phyloP scores from a whole-genome alignment of 1,140 invertebrate species.

The Aleiodes sp. region DNA sequence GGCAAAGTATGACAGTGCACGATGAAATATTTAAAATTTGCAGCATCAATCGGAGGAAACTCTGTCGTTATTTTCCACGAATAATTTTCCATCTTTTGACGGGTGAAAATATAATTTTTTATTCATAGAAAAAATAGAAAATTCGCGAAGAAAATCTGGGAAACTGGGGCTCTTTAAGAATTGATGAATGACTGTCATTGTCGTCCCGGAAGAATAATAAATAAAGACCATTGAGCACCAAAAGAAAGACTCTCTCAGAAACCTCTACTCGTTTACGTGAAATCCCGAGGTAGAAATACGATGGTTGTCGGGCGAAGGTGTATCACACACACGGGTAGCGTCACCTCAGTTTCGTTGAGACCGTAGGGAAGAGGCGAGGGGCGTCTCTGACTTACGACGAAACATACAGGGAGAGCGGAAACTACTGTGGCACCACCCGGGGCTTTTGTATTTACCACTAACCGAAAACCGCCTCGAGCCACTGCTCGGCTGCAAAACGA shows the following conservation, averaged over 20 bases:
- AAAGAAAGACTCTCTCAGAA: background rate
- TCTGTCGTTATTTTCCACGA: too few relatives aligned
- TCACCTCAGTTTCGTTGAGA: constrained; percentile 3
- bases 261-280: constrained; percentile 2
- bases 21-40: too few relatives aligned
- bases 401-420: constrained; percentile 17
- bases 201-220: background rate
- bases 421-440: background rate
- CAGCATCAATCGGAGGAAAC: too few relatives aligned
- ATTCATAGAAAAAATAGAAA: too few relatives aligned
- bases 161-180: too few relatives aligned
- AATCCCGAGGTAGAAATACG: constrained; percentile 14
- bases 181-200: too few relatives aligned
- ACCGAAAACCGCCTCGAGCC: constrained; percentile 11
- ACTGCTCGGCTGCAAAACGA: background rate
- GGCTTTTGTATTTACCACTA: background rate
- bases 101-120: too few relatives aligned
- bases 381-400: constrained; percentile 22
- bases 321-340: background rate
- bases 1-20: too few relatives aligned
- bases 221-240: background rate
- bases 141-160: too few relatives aligned
- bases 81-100: too few relatives aligned
- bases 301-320: background rate
- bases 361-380: background rate